These are phyloP conservation scores for Camponotus floridanus DNA, from an alignment of 1,140 invertebrate genomes.

Conservation along the genomic window DNA sequence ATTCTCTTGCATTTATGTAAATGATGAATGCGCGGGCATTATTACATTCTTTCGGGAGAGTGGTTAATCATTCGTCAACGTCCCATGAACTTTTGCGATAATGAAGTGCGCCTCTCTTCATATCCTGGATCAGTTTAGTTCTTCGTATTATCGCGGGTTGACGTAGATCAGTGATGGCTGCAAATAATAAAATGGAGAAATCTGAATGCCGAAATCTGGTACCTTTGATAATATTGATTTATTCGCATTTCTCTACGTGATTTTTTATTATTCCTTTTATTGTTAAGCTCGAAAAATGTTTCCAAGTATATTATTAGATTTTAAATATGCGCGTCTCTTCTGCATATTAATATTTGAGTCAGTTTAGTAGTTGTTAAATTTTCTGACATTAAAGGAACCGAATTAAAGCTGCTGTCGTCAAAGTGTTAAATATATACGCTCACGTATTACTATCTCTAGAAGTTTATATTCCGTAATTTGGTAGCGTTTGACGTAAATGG, in stretches of 20 bases:
- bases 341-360: neutral
- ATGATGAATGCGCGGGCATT: conserved; percentile 21
- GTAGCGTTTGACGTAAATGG: neutral
- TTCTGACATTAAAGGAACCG: neutral
- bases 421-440: neutral
- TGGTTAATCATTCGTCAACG: conserved; percentile 48
- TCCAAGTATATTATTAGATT: neutral
- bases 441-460: neutral
- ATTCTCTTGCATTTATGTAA: conserved; percentile 22
- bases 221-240: too few relatives aligned
- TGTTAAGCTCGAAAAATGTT: neutral
- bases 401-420: neutral
- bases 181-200: neutral
- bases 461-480: conserved; percentile 20
- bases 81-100: conserved; percentile 9
- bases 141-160: neutral
- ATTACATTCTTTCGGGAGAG: conserved; percentile 20
- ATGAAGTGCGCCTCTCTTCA: conserved; percentile 18
- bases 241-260: neutral
- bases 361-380: neutral
- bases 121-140: neutral
- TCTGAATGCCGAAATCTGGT: neutral
- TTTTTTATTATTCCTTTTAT: neutral
- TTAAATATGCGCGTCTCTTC: neutral
- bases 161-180: neutral